These are phyloP conservation scores for Lontra canadensis DNA, from an alignment of 2,113 vertebrate species.

Conservation along the genomic window DNA sequence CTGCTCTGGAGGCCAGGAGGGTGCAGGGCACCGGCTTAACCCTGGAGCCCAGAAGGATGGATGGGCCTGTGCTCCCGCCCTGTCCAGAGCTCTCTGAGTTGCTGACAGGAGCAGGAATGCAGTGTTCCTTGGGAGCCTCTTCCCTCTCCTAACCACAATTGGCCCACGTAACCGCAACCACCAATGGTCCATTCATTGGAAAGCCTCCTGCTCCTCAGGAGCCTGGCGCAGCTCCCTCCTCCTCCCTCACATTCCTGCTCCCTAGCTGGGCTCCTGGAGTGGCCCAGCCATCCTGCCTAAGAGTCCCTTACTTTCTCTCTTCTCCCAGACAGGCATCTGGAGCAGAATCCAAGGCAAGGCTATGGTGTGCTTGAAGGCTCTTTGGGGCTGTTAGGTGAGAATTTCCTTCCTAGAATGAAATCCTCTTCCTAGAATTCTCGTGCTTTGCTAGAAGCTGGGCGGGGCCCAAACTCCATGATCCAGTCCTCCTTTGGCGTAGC, in stretches of 20 bases:
- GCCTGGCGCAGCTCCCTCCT: background rate
- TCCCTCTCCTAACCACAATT: constrained; percentile 15
- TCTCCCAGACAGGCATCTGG: background rate
- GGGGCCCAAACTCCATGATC: no score
- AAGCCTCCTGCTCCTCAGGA: background rate
- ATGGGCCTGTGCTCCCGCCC: background rate
- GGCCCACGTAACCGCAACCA: background rate
- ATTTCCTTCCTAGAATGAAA: background rate
- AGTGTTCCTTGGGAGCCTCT: background rate
- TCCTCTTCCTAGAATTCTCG: background rate
- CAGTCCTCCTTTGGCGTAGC: no score
- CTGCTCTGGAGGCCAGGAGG: background rate
- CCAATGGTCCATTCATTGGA: constrained; percentile 24
- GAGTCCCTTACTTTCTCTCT: background rate
- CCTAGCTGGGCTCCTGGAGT: background rate
- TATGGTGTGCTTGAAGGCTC: background rate
- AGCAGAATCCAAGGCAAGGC: constrained; percentile 3
- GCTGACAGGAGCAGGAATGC: constrained; percentile 13
- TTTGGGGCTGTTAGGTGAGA: background rate
- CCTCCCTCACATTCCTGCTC: background rate
- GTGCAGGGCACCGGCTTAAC: background rate
- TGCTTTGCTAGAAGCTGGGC: background rate
- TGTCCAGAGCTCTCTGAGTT: background rate
- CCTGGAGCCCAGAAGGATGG: background rate
- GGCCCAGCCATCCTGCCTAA: background rate